These are phyloP conservation scores for Salmo trutta DNA, from an alignment of 2,797 vertebrate genomes.

Conservation along the genomic window DNA sequence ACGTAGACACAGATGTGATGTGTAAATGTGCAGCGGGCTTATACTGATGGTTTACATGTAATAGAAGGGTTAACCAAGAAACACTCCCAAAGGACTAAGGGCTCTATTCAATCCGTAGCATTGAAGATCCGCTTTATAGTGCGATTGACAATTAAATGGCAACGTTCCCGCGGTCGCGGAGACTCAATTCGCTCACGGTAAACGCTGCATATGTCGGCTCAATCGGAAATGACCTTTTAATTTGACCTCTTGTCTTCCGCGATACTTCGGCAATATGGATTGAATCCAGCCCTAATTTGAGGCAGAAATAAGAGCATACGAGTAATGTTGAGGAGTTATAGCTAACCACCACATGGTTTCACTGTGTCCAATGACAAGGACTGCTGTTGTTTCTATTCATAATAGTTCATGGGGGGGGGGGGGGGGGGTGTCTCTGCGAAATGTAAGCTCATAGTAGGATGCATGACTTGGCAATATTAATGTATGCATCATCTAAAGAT, in stretches of 20 bases:
- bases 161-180: too few species aligned
- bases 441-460: not conserved
- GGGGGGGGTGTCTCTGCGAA: not conserved
- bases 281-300: too few species aligned
- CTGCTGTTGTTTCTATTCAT: not conserved
- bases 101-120: too few species aligned
- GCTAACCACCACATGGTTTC: not conserved
- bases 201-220: too few species aligned
- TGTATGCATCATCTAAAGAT: not conserved
- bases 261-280: too few species aligned
- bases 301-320: conserved; percentile 1
- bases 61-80: not conserved
- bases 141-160: too few species aligned
- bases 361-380: not conserved
- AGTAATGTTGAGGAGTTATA: not conserved
- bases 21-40: conserved; percentile 37
- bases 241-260: too few species aligned
- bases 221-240: too few species aligned
- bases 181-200: too few species aligned
- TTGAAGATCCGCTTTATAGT: too few species aligned
- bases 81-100: too few species aligned
- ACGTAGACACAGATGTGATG: conserved; percentile 42
- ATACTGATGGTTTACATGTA: conserved; percentile 39
- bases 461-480: not conserved
- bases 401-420: not conserved